Evolutionary conservation across 2,797 vertebrate genomes (phyloP).

Genomic region (Streptopelia turtur): DNA sequence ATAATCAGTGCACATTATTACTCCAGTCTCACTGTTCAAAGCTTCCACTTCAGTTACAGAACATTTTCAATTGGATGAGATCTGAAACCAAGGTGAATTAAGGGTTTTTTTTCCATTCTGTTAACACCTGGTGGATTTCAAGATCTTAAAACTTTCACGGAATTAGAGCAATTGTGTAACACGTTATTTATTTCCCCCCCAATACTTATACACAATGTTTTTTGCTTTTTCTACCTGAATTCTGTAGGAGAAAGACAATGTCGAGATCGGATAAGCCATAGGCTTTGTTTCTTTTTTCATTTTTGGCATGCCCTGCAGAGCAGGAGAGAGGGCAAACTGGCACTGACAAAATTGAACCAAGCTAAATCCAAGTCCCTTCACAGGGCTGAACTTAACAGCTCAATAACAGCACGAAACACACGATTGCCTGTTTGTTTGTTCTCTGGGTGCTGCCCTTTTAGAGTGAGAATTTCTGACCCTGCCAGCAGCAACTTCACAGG

Average conservation of each 20-base stretch:
- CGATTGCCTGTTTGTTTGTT: slow-evolving; percentile 24
- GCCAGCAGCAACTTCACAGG: slow-evolving; percentile 16
- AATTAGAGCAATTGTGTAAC: slow-evolving; percentile 19
- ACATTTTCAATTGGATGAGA: background rate
- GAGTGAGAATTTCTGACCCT: slow-evolving; percentile 40
- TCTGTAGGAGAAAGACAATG: background rate
- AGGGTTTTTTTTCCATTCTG: background rate
- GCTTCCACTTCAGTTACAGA: background rate
- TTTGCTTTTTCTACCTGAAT: background rate
- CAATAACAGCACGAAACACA: background rate
- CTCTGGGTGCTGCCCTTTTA: slow-evolving; percentile 3
- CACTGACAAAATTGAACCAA: slow-evolving; percentile 10
- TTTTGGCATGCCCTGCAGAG: background rate
- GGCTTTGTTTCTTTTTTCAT: background rate
- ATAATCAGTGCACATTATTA: background rate
- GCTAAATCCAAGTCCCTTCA: background rate
- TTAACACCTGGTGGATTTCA: background rate
- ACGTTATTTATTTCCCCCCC: background rate
- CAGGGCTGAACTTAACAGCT: slow-evolving; percentile 20
- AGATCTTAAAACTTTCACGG: background rate
- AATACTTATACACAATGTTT: background rate
- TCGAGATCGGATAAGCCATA: background rate
- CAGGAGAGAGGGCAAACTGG: slow-evolving; percentile 15
- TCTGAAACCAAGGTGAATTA: background rate
- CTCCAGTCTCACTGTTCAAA: background rate